Evolutionary conservation across 2,888 invertebrate species (phyloP), one percentile per base, ranked within the genome.

Genomic region (Lithophane ornitopus): DNA sequence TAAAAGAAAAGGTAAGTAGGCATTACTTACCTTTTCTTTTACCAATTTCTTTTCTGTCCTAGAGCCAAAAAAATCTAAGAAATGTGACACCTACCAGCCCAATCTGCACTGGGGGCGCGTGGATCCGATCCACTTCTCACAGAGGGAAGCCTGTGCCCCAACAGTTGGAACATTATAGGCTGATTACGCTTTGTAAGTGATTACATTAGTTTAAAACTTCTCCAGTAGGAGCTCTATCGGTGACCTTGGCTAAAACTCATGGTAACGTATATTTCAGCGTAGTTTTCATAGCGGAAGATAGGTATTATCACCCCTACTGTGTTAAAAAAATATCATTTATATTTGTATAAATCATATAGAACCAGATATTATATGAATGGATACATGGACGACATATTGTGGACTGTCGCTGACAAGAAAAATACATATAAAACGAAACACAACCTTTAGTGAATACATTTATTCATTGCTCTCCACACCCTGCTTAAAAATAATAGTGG

Each of bases 391-490:
- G 14, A 14, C n/a, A 39, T n/a, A n/a, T n/a, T 16, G 4, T n/a
- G 34, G n/a, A 16, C 39, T 54, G 26, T 26, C 56, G 2, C 56
- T 58, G 16, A 8, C 28, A 16, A 28, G 28, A 28, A 58, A 28
- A 54, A 7, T 16, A 56, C 6, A 12, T 16, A 26, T 1, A 28
- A 28, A 22, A 49, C 9, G 49, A 34, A 34, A 52, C 22, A 67
- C 11, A 39, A 19, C 16, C 0, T 59, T 77, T 14, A 52, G 54
- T 59, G 82, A 83, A 85, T 85, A 74, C 49, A 39, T 83, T 68
- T 78, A 83, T 83, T 83, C 78, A 65, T 78, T 85, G 82, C 73
- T 71, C 28, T 3, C 58, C 7, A 82, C 73, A 74, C 41, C 52
- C 72, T 58, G 14, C 8, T 19, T 58, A 44, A 54, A 41, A 63